Evolutionary conservation across 2,888 invertebrate species (phyloP).

Genomic region (Biston stratarius): DNA sequence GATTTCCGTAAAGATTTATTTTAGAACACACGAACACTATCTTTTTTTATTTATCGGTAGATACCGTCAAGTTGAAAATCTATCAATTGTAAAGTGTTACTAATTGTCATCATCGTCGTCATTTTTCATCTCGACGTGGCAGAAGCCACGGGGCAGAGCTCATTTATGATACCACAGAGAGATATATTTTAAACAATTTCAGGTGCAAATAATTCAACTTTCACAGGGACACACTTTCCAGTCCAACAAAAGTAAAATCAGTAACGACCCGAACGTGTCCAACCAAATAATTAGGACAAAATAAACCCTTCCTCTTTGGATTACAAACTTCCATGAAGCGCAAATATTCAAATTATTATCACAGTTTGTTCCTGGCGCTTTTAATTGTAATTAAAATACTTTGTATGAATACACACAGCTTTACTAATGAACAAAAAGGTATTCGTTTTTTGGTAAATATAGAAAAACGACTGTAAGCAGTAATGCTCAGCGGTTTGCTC

Average conservation of each 20-base stretch:
- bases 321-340: slow-evolving; percentile 31
- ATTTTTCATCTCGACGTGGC: too few relatives aligned
- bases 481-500: neutral
- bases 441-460: neutral
- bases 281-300: slow-evolving; percentile 7
- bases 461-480: neutral
- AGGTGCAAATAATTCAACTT: neutral
- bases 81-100: too few relatives aligned
- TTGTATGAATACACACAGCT: slow-evolving; percentile 34
- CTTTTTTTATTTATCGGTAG: too few relatives aligned
- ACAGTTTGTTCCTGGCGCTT: slow-evolving; percentile 20
- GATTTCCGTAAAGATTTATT: too few relatives aligned
- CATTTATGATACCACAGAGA: too few relatives aligned
- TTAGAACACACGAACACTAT: too few relatives aligned
- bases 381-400: slow-evolving; percentile 43
- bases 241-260: neutral
- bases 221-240: neutral
- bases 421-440: slow-evolving; percentile 12
- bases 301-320: slow-evolving; percentile 14
- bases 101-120: too few relatives aligned
- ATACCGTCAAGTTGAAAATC: too few relatives aligned
- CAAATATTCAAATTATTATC: slow-evolving; percentile 33
- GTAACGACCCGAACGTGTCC: neutral
- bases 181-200: neutral
- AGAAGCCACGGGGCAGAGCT: too few relatives aligned